Base-by-base conservation (phyloP, 1,140 invertebrate genomes). In the Heliconius nattereri region DNA sequence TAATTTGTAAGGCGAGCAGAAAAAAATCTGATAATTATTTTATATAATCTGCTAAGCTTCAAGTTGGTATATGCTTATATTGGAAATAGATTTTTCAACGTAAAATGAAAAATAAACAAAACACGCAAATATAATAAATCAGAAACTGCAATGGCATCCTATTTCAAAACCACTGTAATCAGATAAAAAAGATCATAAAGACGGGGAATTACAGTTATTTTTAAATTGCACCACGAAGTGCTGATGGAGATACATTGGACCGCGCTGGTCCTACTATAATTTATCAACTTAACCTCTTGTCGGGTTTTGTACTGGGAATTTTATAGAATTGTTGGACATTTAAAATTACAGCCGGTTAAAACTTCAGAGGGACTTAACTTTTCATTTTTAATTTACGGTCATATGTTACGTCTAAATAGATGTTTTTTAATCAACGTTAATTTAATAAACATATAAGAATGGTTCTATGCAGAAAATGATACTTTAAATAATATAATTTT, bases 231-330 rank as follows among this genome's bases (percentile, higher is more conserved):
- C 78, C 84, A 84, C 87, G 83, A 84, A 82, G 82, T 82, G 81
- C 76, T 90, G 91, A 90, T 91, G 90, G 88, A 91, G 90, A 90
- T 89, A 90, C 89, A 92, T 92, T 89, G 89, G 83, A 79, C 78
- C 80, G 80, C 80, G 83, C 83, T 71, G n/a, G 75, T 71, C 57
- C 75, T 45, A 76, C 75, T 76, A 87, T 92, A 90, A 90, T 92
- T 92, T 92, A 92, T 92, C 89, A 92, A 90, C 84, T 77, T 82
- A 86, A 83, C 86, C 81, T 87, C 85, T 88, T 85, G 83, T 85
- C 84, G 82, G 81, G 76, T 90, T 87, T 88, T 90, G 87, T 87
- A 87, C 81, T 81, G 83, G 85, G 78, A 85, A 87, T 83, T 82
- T 80, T 84, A 83, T 84, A 84, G 83, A 88, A 79, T 79, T 76